Percentiles rank a stretch among this genome's conserved stretches.
Evolutionary conservation across 2,797 vertebrate genomes (phyloP).

Genomic region (Sebastes cheni): DNA sequence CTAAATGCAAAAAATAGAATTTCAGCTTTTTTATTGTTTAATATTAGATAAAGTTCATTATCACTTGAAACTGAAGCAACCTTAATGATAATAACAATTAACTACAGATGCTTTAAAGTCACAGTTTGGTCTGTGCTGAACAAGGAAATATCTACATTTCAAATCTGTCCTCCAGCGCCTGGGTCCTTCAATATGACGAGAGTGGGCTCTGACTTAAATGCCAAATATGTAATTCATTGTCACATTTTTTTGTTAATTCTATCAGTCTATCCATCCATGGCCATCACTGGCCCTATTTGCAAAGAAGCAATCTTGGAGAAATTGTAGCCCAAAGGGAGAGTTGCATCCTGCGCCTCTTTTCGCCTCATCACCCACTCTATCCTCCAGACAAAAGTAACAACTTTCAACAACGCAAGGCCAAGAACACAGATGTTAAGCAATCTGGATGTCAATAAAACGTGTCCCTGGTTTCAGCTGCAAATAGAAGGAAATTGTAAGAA

Average conservation of each 20-base stretch:
- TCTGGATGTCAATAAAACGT: constrained; percentile 68
- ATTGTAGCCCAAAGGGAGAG: constrained; percentile 45
- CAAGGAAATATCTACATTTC: background rate
- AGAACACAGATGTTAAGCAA: constrained; percentile 71
- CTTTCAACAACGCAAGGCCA: constrained; percentile 53
- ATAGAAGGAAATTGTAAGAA: constrained; percentile 57
- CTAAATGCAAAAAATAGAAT: background rate
- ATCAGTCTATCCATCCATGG: constrained; percentile 9
- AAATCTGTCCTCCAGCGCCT: constrained; percentile 39
- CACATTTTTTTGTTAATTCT: background rate
- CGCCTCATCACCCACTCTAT: constrained; percentile 61
- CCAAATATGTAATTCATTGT: constrained; percentile 55
- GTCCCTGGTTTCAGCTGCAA: constrained; percentile 63
- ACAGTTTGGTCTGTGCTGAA: background rate
- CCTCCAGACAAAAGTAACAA: constrained; percentile 65
- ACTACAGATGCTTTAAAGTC: background rate
- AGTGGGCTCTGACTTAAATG: constrained; percentile 37
- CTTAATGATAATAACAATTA: background rate
- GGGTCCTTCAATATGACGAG: constrained; percentile 19
- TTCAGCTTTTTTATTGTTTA: background rate
- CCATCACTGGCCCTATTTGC: constrained; percentile 27
- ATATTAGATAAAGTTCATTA: background rate
- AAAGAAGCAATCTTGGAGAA: constrained; percentile 54
- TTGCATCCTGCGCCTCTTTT: constrained; percentile 52
- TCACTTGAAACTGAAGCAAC: background rate